Percentiles rank a stretch among this genome's conserved stretches.
Evolutionary conservation across 2,113 vertebrate species (phyloP).

Genomic region (Calonectris borealis): DNA sequence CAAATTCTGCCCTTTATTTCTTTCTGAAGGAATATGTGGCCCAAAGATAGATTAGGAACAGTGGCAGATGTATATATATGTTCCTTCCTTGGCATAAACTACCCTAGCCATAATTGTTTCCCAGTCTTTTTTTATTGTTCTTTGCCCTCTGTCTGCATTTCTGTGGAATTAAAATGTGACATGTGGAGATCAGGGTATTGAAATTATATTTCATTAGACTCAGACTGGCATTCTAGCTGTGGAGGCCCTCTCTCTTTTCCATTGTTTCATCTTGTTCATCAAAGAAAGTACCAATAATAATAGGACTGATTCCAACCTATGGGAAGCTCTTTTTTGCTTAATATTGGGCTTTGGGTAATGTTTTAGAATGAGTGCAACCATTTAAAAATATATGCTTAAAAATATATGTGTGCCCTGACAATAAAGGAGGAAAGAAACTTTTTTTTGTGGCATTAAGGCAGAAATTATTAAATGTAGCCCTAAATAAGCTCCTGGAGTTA

Average conservation of each 20-base stretch:
- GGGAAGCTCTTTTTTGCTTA: neutral
- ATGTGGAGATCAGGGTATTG: neutral
- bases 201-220: neutral
- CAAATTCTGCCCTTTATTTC: neutral
- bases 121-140: neutral
- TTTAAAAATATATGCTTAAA: neutral
- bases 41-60: neutral
- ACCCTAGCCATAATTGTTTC: neutral
- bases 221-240: neutral
- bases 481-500: neutral
- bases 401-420: neutral
- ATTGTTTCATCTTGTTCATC: neutral
- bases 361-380: neutral
- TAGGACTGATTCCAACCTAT: neutral
- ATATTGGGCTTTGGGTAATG: neutral
- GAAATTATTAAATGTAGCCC: neutral
- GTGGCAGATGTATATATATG: neutral
- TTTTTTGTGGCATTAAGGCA: neutral
- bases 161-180: neutral
- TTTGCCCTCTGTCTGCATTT: neutral
- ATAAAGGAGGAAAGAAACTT: neutral
- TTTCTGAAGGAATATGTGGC: neutral
- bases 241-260: neutral
- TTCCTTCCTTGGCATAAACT: neutral
- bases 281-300: neutral